These are phyloP conservation scores for Platypus cylindrus DNA, from an alignment of 2,888 invertebrate genomes.

Conservation along the genomic window DNA sequence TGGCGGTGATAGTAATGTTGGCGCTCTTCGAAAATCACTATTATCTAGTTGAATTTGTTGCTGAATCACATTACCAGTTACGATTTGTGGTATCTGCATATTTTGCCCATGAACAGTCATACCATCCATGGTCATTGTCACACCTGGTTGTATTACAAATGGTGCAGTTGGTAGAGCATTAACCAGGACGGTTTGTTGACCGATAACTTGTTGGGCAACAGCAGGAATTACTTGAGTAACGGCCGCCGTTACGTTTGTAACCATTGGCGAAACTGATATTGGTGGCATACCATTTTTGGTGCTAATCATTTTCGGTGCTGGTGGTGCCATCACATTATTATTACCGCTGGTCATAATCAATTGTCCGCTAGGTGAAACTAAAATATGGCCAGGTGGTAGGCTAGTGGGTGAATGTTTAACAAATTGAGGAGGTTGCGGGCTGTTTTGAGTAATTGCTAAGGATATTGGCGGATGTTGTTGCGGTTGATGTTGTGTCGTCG, in stretches of 20 bases:
- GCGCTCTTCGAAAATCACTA: conserved; percentile 38
- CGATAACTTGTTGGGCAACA: conserved; percentile 52
- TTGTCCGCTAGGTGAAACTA: conserved; percentile 66
- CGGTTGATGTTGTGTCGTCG: no score
- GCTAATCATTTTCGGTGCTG: conserved; percentile 34
- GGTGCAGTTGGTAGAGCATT: conserved; percentile 69
- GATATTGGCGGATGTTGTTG: conserved; percentile 16
- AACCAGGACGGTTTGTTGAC: conserved; percentile 66
- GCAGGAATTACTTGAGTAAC: conserved; percentile 53
- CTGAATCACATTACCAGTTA: conserved; percentile 50
- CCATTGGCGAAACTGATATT: conserved; percentile 47
- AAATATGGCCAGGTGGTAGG: conserved; percentile 52
- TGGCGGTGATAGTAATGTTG: conserved; percentile 49
- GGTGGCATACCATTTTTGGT: conserved; percentile 40
- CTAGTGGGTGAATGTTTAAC: conserved; percentile 38
- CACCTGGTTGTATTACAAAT: conserved; percentile 64
- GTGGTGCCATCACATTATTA: conserved; percentile 51
- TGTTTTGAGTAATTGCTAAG: conserved; percentile 9
- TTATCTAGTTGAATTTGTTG: conserved; percentile 42
- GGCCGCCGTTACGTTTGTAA: conserved; percentile 52
- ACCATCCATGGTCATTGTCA: conserved; percentile 60
- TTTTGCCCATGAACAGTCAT: conserved; percentile 45
- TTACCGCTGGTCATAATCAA: conserved; percentile 52
- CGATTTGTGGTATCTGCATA: conserved; percentile 55
- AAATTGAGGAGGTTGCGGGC: conserved; percentile 30